A percentile compares a stretch with the other conserved stretches of the same genome.
phyloP scores from a whole-genome alignment of 2,797 vertebrate species.

The Orestias chungarensis region DNA sequence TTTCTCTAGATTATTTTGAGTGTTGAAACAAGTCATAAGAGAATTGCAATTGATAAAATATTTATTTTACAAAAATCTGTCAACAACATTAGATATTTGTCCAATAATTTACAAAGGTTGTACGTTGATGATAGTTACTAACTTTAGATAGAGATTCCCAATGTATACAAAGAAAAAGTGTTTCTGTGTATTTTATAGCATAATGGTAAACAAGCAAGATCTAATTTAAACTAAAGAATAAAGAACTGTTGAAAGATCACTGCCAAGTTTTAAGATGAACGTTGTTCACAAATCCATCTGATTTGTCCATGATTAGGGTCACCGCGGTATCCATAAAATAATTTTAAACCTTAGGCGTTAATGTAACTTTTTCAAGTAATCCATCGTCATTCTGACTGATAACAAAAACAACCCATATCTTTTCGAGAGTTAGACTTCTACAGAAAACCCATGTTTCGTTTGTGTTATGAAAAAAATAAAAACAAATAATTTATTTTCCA shows the following conservation, averaged over 20 bases:
- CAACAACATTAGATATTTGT: not conserved
- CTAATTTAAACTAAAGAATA: not conserved
- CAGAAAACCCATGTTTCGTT: not conserved
- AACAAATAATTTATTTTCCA: slow-evolving; percentile 25
- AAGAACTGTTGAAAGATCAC: not conserved
- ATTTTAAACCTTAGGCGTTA: too few species aligned
- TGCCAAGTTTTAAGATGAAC: too few species aligned
- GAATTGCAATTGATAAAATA: not conserved
- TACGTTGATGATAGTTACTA: not conserved
- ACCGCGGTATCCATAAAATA: too few species aligned
- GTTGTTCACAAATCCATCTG: not conserved
- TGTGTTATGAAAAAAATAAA: not conserved
- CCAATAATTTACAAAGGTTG: not conserved
- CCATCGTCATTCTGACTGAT: not conserved
- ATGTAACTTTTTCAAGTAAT: not conserved
- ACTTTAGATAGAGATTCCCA: not conserved
- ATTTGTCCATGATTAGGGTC: not conserved
- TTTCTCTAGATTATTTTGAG: too few species aligned
- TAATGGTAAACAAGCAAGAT: not conserved
- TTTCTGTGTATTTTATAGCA: not conserved
- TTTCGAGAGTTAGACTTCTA: not conserved
- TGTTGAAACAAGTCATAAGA: not conserved
- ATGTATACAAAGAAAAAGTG: not conserved
- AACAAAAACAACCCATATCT: not conserved
- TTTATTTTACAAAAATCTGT: not conserved